Percentiles rank a stretch among this genome's conserved stretches.
These are phyloP conservation scores for Drosophila chauvacae DNA, from an alignment of 1,140 invertebrate species.

Conservation along the genomic window DNA sequence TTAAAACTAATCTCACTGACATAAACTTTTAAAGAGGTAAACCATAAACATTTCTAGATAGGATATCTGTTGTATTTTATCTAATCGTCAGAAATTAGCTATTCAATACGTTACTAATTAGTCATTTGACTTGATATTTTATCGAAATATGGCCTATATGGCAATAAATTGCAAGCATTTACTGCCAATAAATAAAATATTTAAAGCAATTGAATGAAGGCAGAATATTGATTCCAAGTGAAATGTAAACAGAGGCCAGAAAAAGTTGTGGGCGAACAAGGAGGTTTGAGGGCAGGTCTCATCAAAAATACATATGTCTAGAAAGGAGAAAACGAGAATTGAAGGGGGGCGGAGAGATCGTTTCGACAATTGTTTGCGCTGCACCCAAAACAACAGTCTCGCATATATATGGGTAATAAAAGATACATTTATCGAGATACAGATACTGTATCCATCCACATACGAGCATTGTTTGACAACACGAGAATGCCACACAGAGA, in stretches of 20 bases:
- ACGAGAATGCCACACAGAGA: slow-evolving; percentile 37
- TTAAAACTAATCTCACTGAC: not conserved
- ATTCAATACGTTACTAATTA: not conserved
- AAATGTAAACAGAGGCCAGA: slow-evolving; percentile 27
- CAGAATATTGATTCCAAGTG: slow-evolving; percentile 28
- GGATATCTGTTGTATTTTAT: slow-evolving; percentile 19
- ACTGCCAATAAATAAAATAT: slow-evolving; percentile 27
- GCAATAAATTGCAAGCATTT: slow-evolving; percentile 18
- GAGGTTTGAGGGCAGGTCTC: slow-evolving; percentile 7
- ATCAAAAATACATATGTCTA: slow-evolving; percentile 27
- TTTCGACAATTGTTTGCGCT: slow-evolving; percentile 45
- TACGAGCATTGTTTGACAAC: slow-evolving; percentile 47
- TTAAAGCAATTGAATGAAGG: slow-evolving; percentile 9
- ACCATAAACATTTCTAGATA: too few relatives aligned
- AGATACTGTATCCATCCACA: slow-evolving; percentile 45
- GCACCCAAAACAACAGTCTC: slow-evolving; percentile 54
- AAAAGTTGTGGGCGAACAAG: slow-evolving; percentile 17
- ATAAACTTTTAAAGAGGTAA: not conserved
- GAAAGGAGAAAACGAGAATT: slow-evolving; percentile 3
- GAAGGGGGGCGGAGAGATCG: slow-evolving; percentile 8
- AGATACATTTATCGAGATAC: slow-evolving; percentile 55
- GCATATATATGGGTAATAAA: slow-evolving; percentile 60
- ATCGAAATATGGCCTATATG: not conserved
- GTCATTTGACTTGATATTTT: not conserved
- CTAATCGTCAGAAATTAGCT: not conserved